These are phyloP conservation scores for Lordiphosa andalusiaca DNA, from an alignment of 2,888 invertebrate species.

Conservation along the genomic window DNA sequence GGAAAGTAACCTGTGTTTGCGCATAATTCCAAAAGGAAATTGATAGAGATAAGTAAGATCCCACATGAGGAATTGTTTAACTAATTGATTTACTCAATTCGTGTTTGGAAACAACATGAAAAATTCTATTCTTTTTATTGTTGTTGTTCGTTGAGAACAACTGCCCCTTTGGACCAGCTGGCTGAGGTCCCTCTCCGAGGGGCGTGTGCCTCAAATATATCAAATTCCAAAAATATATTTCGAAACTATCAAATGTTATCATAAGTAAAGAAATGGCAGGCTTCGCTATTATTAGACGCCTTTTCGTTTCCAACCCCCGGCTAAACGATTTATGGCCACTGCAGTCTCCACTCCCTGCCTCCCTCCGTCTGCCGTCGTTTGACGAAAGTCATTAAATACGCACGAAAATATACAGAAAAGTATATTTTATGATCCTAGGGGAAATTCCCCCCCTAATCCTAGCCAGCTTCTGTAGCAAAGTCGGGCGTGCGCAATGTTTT, in stretches of 20 bases:
- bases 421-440: slow-evolving; percentile 47
- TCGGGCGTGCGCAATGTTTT: slow-evolving; percentile 43
- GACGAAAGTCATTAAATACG: slow-evolving; percentile 52
- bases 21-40: slow-evolving; percentile 45
- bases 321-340: slow-evolving; percentile 65
- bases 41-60: not conserved
- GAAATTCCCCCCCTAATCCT: slow-evolving; percentile 40
- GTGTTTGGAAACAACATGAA: no score
- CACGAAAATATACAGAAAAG: slow-evolving; percentile 60
- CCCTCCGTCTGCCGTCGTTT: not conserved
- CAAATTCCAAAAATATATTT: slow-evolving; percentile 53
- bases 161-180: not conserved
- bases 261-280: slow-evolving; percentile 37
- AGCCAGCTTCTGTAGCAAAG: slow-evolving; percentile 16
- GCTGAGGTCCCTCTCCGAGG: slow-evolving; percentile 1
- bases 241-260: slow-evolving; percentile 52
- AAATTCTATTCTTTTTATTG: no score
- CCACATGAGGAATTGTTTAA: slow-evolving; percentile 1
- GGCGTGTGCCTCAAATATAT: slow-evolving; percentile 59
- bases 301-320: slow-evolving; percentile 31
- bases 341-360: slow-evolving; percentile 1
- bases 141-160: no score
- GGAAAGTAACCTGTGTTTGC: slow-evolving; percentile 36
- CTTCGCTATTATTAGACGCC: slow-evolving; percentile 6
- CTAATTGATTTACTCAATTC: no score